Conservation (phyloP, 2,113 vertebrate genomes). For the Peromyscus californicus region DNA sequence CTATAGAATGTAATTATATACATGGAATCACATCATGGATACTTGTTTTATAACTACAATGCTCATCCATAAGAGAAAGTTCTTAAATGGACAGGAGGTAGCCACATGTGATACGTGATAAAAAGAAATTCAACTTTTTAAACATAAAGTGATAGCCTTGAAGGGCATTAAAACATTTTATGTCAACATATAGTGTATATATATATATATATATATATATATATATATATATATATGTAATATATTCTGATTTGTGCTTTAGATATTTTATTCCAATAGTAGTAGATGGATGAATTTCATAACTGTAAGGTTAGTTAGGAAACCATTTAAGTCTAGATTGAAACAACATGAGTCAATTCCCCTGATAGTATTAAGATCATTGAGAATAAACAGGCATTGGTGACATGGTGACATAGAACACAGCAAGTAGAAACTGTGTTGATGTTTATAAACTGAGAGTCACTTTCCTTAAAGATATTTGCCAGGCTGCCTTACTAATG, state of each 20-base stretch:
- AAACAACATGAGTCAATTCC: neutral
- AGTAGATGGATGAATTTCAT: conserved; percentile 10
- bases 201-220: neutral
- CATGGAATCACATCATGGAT: neutral
- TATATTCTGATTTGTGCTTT: neutral
- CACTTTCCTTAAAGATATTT: neutral
- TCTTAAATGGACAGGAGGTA: neutral
- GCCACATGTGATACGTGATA: neutral
- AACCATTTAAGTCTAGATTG: neutral
- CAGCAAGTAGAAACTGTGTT: neutral
- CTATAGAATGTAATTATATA: neutral
- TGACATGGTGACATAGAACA: neutral
- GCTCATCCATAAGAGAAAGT: neutral
- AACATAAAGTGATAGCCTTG: neutral
- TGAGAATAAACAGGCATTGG: conserved; percentile 26
- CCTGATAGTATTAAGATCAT: neutral
- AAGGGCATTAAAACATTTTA: neutral
- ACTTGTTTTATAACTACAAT: neutral
- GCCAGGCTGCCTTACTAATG: neutral
- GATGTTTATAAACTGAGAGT: neutral
- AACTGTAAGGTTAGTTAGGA: conserved; percentile 17
- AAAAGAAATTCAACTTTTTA: neutral
- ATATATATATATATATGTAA: neutral
- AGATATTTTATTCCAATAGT: neutral
- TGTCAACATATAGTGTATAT: neutral